A percentile compares a stretch with the other conserved stretches of the same genome.
Conservation (phyloP, 2,113 vertebrate species). For the Leucosticte australis region DNA sequence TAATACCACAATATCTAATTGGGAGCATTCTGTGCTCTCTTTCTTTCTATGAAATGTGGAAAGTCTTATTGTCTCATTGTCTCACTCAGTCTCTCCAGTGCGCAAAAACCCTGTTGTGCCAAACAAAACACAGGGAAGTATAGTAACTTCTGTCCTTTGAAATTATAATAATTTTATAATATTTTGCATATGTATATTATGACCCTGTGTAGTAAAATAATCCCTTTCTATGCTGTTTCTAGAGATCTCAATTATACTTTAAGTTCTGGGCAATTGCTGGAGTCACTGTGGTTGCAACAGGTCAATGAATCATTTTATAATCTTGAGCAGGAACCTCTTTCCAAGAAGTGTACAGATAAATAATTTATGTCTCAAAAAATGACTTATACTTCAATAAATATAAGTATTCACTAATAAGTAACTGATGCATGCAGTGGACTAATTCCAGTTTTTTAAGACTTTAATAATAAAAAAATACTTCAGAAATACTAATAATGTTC, state of each 20-base stretch:
- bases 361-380: background rate
- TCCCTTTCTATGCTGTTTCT: background rate
- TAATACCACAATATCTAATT: background rate
- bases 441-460: background rate
- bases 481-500: background rate
- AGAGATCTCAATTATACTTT: background rate
- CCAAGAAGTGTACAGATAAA: background rate
- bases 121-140: background rate
- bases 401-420: background rate
- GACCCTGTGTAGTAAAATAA: background rate
- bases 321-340: background rate
- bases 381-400: background rate
- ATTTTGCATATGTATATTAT: background rate
- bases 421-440: background rate
- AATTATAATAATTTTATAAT: no score
- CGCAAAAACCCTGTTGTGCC: background rate
- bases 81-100: background rate
- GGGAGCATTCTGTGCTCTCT: background rate
- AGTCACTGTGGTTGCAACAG: background rate
- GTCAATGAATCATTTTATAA: background rate
- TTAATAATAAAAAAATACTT: background rate
- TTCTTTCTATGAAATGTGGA: background rate
- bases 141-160: background rate
- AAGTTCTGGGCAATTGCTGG: background rate
- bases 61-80: background rate